Conservation (phyloP, 2,888 invertebrate genomes). For the Fragum whitleyi region DNA sequence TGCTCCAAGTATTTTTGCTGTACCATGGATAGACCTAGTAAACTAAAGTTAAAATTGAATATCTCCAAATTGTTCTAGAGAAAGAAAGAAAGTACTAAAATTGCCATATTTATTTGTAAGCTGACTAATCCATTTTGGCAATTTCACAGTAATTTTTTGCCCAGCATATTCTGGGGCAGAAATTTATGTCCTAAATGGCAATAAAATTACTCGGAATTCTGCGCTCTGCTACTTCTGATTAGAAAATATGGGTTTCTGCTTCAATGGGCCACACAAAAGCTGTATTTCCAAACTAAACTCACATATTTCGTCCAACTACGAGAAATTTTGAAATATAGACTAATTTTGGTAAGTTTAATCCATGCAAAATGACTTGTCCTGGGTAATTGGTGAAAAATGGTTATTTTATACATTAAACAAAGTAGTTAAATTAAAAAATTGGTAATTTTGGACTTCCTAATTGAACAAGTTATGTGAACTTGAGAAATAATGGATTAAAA, state of each 20-base stretch:
- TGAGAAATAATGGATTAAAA: too few species aligned
- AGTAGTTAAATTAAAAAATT: too few species aligned
- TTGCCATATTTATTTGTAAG: slow-evolving; percentile 4
- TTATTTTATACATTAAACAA: too few species aligned
- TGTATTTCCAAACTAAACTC: neutral
- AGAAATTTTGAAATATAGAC: neutral
- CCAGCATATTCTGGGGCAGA: slow-evolving; percentile 12
- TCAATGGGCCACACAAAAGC: neutral
- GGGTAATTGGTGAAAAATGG: too few species aligned
- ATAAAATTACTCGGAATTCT: slow-evolving; percentile 16
- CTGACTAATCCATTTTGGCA: neutral
- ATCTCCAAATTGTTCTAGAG: too few species aligned
- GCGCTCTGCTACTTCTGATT: slow-evolving; percentile 13
- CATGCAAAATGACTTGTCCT: neutral
- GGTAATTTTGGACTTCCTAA: too few species aligned
- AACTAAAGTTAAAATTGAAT: too few species aligned
- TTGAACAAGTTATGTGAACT: too few species aligned
- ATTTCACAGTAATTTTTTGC: slow-evolving; percentile 13
- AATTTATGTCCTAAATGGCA: slow-evolving; percentile 19
- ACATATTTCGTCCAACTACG: neutral
- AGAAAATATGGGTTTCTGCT: slow-evolving; percentile 16
- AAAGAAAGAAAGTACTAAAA: neutral
- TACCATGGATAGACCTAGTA: too few species aligned
- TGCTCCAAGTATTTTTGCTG: too few species aligned
- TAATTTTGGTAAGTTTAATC: neutral